Conservation (phyloP, 2,888 invertebrate genomes). For the Leucania comma region DNA sequence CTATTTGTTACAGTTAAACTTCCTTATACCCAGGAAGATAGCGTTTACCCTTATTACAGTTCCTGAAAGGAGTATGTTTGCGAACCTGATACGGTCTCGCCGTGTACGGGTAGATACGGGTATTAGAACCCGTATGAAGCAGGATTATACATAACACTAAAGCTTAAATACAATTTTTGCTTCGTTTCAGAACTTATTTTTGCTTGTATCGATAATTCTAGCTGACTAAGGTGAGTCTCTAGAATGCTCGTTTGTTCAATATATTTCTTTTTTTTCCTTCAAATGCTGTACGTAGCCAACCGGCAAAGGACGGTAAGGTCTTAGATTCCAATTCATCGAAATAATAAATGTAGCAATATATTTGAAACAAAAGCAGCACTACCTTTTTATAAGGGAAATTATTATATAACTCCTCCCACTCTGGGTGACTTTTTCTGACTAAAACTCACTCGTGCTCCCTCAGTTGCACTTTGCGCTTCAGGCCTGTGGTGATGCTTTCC, state of each 20-base stretch:
- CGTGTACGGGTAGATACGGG: background rate
- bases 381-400: background rate
- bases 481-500: too few species aligned
- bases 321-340: conserved; percentile 5
- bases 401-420: too few species aligned
- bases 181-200: background rate
- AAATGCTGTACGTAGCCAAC: conserved; percentile 8
- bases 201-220: background rate
- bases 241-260: background rate
- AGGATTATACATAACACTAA: background rate
- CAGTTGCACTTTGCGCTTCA: too few species aligned
- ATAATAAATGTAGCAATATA: conserved; percentile 1
- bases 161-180: background rate
- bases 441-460: too few species aligned
- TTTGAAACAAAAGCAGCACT: conserved; percentile 11
- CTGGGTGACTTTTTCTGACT: too few species aligned
- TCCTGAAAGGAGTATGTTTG: conserved; percentile 9
- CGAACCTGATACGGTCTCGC: conserved; percentile 5
- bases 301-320: conserved; percentile 21
- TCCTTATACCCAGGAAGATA: conserved; percentile 28
- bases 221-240: conserved; percentile 5
- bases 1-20: conserved; percentile 48
- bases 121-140: conserved; percentile 1
- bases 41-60: conserved; percentile 40
- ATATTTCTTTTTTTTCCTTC: conserved; percentile 2